Percentiles rank a stretch among this genome's conserved stretches.
Evolutionary conservation across 2,797 vertebrate genomes (phyloP).

Genomic region (Liasis olivaceus): DNA sequence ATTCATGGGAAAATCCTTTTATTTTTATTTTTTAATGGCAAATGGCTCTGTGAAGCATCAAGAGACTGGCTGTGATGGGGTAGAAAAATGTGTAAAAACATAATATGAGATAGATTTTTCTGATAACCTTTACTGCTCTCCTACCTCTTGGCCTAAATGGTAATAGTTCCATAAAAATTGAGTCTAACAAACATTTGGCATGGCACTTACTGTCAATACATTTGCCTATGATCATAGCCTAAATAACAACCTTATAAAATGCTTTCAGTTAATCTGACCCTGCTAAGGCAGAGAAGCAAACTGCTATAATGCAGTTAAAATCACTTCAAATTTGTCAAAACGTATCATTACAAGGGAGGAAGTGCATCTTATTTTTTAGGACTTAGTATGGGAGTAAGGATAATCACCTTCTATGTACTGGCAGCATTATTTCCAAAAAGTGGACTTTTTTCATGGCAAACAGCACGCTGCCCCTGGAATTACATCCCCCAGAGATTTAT

Average conservation of each 20-base stretch:
- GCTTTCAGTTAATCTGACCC: constrained; percentile 12
- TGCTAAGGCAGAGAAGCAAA: background rate
- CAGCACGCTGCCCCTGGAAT: too few species aligned
- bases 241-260: constrained; percentile 6
- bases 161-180: background rate
- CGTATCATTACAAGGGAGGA: constrained; percentile 15
- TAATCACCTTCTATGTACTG: background rate
- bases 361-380: constrained; percentile 12
- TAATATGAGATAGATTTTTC: background rate
- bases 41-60: background rate
- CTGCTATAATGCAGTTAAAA: background rate
- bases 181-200: background rate
- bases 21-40: background rate
- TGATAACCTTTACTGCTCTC: background rate
- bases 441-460: background rate
- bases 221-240: background rate
- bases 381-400: background rate
- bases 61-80: background rate
- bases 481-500: background rate
- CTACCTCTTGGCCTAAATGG: background rate
- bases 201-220: background rate
- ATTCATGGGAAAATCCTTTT: background rate
- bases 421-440: background rate
- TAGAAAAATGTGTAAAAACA: background rate
- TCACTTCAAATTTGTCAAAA: constrained; percentile 1